Evolutionary conservation across 2,888 invertebrate genomes (phyloP), one percentile per base, ranked within the genome.

Genomic region (Drosophila emarginata): DNA sequence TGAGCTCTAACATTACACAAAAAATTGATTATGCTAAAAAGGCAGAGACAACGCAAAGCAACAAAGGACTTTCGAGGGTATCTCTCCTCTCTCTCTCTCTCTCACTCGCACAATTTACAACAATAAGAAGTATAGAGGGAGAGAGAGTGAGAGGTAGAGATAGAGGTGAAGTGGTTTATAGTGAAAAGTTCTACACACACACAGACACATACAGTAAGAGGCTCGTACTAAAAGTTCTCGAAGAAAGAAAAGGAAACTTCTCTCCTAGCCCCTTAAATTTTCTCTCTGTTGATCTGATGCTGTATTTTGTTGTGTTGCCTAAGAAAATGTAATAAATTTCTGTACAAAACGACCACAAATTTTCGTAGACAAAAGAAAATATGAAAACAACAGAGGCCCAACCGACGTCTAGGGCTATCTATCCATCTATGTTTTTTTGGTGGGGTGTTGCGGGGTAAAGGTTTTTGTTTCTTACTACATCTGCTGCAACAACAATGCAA

Each of bases 271-370:
- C 6, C 28, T 28, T 28, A 28, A 2, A 6, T 28, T 28, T 28
- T 54, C 60, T 72, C 67, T 62, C 62, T 57, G 45, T 9, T 15
- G 50, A n/a, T n/a, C 62, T 61, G 45, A 63, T 45, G 45, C 45
- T 45, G 45, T 18, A 14, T 45, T 45, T 45, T 45, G 45, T 45
- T 45, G 45, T 7, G 28, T 28, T 57, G 61, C 58, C 71, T 70
- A 69, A 76, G 74, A 79, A 78, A 83, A 81, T 79, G 85, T 78
- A 80, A 82, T 84, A 83, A 83, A 85, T 83, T 84, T 83, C 77
- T 72, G 75, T 75, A 83, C 76, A 84, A 75, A 81, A 77, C 82
- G 80, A 78, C 85, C 82, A 84, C 85, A 83, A 82, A 78, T 77
- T 81, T 69, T 51, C 67, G 56, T 66, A 82, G 71, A 76, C 85